Evolutionary conservation across 2,113 vertebrate genomes (phyloP).

Genomic region (Climacteris rufus): DNA sequence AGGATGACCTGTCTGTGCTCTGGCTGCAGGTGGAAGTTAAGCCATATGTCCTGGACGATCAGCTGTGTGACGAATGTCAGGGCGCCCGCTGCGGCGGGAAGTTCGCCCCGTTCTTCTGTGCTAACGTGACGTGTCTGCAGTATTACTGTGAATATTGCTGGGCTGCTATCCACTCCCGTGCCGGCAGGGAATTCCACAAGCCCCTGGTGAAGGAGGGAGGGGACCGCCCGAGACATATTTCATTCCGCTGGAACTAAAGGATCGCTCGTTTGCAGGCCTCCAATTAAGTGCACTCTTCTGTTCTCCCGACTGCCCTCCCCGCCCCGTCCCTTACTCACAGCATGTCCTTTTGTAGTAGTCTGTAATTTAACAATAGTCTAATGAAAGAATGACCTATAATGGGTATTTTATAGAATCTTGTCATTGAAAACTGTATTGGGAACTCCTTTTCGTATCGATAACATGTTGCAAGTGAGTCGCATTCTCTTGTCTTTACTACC

Average conservation of each 20-base stretch:
- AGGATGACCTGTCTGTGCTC: neutral
- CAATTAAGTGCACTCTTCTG: constrained; percentile 97
- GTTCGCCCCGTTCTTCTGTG: constrained; percentile 99
- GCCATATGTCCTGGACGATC: constrained; percentile 99
- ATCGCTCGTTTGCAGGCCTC: constrained; percentile 79
- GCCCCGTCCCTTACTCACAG: constrained; percentile 70
- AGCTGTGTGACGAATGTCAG: constrained; percentile 99
- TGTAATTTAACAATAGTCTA: constrained; percentile 77
- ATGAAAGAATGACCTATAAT: constrained; percentile 75
- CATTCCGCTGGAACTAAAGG: constrained; percentile 98
- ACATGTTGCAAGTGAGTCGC: constrained; percentile 69
- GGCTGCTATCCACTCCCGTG: constrained; percentile 98
- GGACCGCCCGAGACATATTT: constrained; percentile 98
- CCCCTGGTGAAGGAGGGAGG: constrained; percentile 99
- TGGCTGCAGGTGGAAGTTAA: constrained; percentile 96
- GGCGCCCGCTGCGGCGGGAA: constrained; percentile 98
- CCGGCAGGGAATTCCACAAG: constrained; percentile 98
- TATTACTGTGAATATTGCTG: constrained; percentile 99
- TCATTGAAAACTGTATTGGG: constrained; percentile 75
- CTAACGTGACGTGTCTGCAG: constrained; percentile 99
- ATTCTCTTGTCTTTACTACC: constrained; percentile 70
- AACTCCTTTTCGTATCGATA: constrained; percentile 74
- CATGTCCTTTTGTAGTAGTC: constrained; percentile 80
- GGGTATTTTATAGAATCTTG: constrained; percentile 79
- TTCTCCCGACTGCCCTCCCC: constrained; percentile 81